Conservation (phyloP, 2,888 invertebrate genomes). For the Sepiola atlantica region DNA sequence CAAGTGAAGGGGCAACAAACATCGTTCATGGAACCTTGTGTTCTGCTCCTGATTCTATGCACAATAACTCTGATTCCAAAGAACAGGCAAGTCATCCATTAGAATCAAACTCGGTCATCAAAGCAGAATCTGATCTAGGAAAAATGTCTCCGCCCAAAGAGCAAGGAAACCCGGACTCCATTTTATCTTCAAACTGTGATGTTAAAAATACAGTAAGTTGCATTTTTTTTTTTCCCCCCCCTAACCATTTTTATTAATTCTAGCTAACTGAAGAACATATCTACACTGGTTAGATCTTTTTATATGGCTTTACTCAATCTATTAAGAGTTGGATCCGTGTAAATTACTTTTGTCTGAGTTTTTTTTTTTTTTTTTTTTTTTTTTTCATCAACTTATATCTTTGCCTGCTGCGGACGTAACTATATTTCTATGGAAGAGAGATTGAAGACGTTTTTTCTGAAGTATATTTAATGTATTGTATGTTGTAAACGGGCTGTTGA, state of each 20-base stretch:
- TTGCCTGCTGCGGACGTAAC: too few relatives aligned
- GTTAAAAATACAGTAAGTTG: constrained; percentile 63
- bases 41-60: neutral
- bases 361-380: neutral
- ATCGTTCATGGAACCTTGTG: neutral
- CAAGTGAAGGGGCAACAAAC: neutral
- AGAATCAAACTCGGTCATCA: neutral
- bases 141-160: constrained; percentile 9
- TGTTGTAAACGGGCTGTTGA: too few relatives aligned
- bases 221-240: neutral
- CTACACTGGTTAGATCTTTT: neutral
- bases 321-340: neutral
- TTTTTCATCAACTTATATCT: neutral
- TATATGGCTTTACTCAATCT: neutral
- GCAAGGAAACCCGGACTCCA: constrained; percentile 51
- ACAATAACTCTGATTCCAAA: neutral
- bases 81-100: neutral
- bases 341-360: neutral
- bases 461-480: too few relatives aligned
- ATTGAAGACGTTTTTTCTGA: too few relatives aligned
- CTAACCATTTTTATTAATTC: too few relatives aligned
- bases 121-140: neutral
- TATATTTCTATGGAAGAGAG: too few relatives aligned
- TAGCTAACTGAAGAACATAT: neutral
- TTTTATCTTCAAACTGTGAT: constrained; percentile 63